Conservation (phyloP, 2,888 invertebrate species). For the Papilio elwesi region DNA sequence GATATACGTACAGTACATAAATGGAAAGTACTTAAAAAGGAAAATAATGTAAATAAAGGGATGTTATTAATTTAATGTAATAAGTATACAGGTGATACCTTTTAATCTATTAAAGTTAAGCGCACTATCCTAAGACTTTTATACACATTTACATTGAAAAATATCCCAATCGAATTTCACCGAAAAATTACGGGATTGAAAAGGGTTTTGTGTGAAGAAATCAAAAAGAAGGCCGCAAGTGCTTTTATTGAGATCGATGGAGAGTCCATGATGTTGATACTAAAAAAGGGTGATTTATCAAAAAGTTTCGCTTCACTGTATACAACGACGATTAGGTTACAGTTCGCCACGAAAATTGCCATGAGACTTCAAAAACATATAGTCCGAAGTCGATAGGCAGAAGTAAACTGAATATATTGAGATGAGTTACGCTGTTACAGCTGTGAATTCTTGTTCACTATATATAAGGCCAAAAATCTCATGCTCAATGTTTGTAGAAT, state of each 20-base stretch:
- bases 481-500: no score
- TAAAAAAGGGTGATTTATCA: not conserved
- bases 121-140: not conserved
- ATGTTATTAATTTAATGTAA: no score
- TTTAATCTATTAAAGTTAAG: not conserved
- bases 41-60: no score
- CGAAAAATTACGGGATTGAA: conserved; percentile 27
- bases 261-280: not conserved
- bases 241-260: conserved; percentile 35
- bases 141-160: conserved; percentile 10
- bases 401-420: no score
- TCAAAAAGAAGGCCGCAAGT: not conserved
- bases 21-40: not conserved
- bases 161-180: conserved; percentile 23
- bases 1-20: not conserved
- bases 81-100: not conserved
- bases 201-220: conserved; percentile 16
- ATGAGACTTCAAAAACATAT: not conserved
- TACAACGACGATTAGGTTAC: no score
- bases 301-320: not conserved
- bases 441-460: no score
- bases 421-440: no score
- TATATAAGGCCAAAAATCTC: no score
- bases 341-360: not conserved
- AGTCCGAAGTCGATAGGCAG: not conserved